phyloP scores from a whole-genome alignment of 64 coral and sea anemone species.

The Montipora efflorescens region DNA sequence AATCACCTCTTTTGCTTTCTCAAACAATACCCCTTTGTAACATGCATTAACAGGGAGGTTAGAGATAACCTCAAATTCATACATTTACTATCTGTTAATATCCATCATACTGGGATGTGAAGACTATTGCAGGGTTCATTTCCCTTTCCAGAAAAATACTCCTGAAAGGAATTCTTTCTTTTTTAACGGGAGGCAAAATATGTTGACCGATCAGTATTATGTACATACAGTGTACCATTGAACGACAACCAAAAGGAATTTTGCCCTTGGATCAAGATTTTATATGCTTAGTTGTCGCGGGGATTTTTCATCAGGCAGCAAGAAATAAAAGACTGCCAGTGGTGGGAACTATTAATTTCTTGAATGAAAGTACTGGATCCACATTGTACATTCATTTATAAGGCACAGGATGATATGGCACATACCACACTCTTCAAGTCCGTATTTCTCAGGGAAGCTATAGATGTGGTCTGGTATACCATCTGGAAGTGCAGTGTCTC shows the following conservation, averaged over 20 bases:
- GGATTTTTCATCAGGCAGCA: neutral
- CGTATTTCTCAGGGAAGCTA: neutral
- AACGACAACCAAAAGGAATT: neutral
- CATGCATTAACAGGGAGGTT: neutral
- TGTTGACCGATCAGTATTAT: conserved; percentile 4
- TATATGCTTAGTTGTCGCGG: conserved; percentile 6
- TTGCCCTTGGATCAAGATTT: conserved; percentile 10
- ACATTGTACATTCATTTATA: neutral
- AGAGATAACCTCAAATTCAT: neutral
- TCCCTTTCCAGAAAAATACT: conserved; percentile 14
- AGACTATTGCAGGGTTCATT: conserved; percentile 26
- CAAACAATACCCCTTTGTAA: conserved; percentile 1
- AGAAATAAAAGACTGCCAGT: neutral
- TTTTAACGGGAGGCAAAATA: too few species aligned
- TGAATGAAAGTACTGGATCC: neutral
- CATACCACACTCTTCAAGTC: neutral
- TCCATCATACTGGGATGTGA: neutral
- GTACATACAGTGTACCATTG: conserved; percentile 30
- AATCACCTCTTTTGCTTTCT: neutral
- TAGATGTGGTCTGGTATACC: conserved; percentile 2
- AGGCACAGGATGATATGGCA: neutral
- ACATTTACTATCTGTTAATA: neutral
- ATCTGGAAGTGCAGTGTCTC: neutral
- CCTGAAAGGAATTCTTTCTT: neutral
- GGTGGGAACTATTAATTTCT: neutral